Conservation (phyloP, 2,888 invertebrate genomes). For the Poecilus cupreus region DNA sequence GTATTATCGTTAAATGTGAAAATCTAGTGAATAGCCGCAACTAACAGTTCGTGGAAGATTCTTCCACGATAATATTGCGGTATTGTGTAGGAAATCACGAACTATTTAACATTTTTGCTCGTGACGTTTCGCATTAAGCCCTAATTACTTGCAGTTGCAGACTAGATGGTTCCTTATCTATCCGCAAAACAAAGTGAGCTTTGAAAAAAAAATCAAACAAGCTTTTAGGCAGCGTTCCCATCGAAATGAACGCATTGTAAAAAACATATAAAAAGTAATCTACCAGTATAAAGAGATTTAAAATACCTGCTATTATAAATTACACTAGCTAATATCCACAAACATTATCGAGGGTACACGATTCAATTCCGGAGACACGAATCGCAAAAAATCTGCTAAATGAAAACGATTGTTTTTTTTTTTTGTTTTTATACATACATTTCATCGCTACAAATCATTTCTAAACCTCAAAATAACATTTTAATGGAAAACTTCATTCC, state of each 20-base stretch:
- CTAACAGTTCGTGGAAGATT: not conserved
- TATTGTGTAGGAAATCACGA: not conserved
- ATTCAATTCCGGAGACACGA: constrained; percentile 12
- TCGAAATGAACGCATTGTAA: constrained; percentile 25
- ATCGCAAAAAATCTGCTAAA: constrained; percentile 27
- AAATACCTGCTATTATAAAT: constrained; percentile 52
- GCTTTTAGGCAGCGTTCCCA: constrained; percentile 11
- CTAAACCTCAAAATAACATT: no score
- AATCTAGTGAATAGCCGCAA: no score
- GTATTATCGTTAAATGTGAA: no score
- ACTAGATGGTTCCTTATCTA: constrained; percentile 29
- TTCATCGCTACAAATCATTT: not conserved
- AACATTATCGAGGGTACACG: constrained; percentile 46
- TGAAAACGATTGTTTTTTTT: not conserved
- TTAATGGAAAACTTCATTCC: no score
- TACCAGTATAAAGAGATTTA: constrained; percentile 57
- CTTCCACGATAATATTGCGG: not conserved
- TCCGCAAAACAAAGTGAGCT: constrained; percentile 21
- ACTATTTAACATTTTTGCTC: constrained; percentile 36
- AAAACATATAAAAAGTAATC: constrained; percentile 39
- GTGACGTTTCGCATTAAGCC: constrained; percentile 28
- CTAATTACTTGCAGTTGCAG: constrained; percentile 35
- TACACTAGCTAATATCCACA: constrained; percentile 49
- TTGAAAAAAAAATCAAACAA: constrained; percentile 32
- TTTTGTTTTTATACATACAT: not conserved